Evolutionary conservation across 2,888 invertebrate species (phyloP), one percentile per base, ranked within the genome.

Genomic region (Hermaeophaga mercurialis): DNA sequence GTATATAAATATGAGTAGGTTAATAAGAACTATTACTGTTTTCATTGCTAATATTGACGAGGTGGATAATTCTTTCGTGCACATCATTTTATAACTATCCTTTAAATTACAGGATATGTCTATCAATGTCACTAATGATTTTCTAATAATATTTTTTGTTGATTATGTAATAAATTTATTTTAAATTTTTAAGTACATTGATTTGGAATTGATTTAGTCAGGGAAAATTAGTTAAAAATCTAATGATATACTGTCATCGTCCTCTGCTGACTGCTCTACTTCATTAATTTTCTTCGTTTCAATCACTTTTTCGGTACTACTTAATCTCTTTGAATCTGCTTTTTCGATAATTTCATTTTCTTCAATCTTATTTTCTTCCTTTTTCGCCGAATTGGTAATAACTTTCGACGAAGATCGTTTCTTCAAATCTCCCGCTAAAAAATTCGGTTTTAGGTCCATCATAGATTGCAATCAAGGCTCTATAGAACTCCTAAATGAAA

Each of bases 221-320:
- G 11, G 15, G 38, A 15, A 15, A 38, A 9, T 38, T 7, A 28
- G 28, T 43, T 12, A 43, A 43, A 14, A 43, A 24, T 43, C 43
- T 14, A 24, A 14, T 15, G 43, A 43, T 43, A 12, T 12, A 24
- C 43, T 43, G 7, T 43, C 43, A 1, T 43, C 43, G 6, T 43
- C 43, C 8, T 43, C 43, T 5, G 6, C 12, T 14, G 12, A 11
- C 18, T 24, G 24, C 8, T 43, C 43, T 2, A 11, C 7, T 22
- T 24, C 41, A 14, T 11, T 43, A 9, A 14, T 9, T 26, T 24
- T 43, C 15, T 8, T 2, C 18, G 3, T 38, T 12, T 38, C 43
- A 1, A 14, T 14, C 1, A 24, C 43, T 24, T 43, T 26, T 24
- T 43, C 24, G 7, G 1, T 14, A 8, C 15, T 38, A 12, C 12